Percentiles rank a stretch among this genome's conserved stretches.
phyloP scores from a whole-genome alignment of 2,797 vertebrate species.

The Geotria australis region DNA sequence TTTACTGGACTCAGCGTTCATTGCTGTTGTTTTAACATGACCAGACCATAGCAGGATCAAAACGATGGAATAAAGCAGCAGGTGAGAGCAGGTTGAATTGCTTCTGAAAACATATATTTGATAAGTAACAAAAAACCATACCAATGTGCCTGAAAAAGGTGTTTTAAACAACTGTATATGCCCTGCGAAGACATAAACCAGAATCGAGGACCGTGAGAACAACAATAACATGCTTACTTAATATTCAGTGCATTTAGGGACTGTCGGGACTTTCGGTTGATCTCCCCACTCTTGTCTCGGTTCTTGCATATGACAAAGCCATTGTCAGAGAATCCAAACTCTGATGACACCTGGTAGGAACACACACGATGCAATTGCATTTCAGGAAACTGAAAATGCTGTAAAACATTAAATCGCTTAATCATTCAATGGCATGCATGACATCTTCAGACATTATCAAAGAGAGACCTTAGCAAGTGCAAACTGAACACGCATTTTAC shows the following conservation, averaged over 20 bases:
- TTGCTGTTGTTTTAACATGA: too few species aligned
- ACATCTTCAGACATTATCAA: too few species aligned
- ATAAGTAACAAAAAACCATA: not conserved
- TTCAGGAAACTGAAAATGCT: too few species aligned
- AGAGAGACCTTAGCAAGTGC: not conserved
- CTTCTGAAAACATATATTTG: too few species aligned
- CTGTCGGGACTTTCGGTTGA: slow-evolving; percentile 51
- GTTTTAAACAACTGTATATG: not conserved
- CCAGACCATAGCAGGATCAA: too few species aligned
- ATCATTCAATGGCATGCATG: too few species aligned
- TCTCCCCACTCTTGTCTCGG: slow-evolving; percentile 74
- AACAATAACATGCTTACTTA: slow-evolving; percentile 29
- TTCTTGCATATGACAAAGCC: slow-evolving; percentile 78
- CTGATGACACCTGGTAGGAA: slow-evolving; percentile 46
- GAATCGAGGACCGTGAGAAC: not conserved
- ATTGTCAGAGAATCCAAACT: slow-evolving; percentile 79
- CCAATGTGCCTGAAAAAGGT: not conserved
- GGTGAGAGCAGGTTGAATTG: too few species aligned
- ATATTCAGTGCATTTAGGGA: slow-evolving; percentile 65
- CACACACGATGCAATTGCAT: not conserved
- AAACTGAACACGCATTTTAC: not conserved
- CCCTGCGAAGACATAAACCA: not conserved
- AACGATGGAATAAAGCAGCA: too few species aligned
- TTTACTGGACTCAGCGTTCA: too few species aligned
- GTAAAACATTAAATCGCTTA: too few species aligned